A percentile compares a stretch with the other conserved stretches of the same genome.
Evolutionary conservation across 2,113 vertebrate genomes (phyloP).

Genomic region (Mus pahari): DNA sequence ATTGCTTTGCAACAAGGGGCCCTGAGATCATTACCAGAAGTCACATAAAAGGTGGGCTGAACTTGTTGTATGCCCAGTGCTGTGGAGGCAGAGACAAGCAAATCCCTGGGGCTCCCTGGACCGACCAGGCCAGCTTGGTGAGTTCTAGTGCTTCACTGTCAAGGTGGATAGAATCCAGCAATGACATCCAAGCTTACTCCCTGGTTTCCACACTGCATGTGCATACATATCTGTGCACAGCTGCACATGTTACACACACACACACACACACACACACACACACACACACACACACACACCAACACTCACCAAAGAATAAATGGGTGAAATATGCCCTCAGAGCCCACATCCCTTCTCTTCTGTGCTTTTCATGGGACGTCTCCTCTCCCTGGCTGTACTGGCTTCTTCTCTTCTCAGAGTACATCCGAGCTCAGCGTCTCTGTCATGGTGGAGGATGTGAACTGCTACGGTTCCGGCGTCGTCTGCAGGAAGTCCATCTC

Average conservation of each 20-base stretch:
- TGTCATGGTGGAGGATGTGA: conserved; percentile 92
- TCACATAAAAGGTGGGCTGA: neutral
- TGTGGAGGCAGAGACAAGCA: neutral
- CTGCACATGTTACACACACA: no score
- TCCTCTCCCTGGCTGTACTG: neutral
- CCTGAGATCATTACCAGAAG: neutral
- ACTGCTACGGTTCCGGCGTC: conserved; percentile 93
- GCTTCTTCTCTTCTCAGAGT: conserved; percentile 85
- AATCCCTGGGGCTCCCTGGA: neutral
- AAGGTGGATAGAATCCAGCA: neutral
- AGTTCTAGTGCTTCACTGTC: neutral
- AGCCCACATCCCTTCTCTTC: neutral
- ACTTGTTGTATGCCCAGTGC: neutral
- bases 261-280: neutral
- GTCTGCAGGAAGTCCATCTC: conserved; percentile 94
- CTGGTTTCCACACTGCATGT: no score
- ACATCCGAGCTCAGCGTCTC: conserved; percentile 89
- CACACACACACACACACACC: neutral
- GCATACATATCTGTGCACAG: neutral
- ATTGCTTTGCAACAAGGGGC: no score
- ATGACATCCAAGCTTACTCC: neutral
- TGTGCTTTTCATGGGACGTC: neutral
- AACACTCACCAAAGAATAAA: neutral
- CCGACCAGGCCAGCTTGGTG: neutral
- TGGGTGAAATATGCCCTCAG: neutral